Base-by-base conservation (phyloP, 2,113 vertebrate species). In the Lophochroa leadbeateri region DNA sequence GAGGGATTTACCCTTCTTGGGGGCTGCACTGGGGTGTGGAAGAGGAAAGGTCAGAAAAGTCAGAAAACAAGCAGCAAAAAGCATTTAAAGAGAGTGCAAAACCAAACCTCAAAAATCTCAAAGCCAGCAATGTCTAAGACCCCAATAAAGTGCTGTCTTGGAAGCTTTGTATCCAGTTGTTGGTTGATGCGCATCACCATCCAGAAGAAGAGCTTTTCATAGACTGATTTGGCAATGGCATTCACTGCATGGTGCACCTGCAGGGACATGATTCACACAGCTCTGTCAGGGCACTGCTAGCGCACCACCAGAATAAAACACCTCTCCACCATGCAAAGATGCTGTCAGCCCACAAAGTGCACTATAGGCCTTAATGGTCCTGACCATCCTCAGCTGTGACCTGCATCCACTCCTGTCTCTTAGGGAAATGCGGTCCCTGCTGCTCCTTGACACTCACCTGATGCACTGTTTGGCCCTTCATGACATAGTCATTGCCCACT, bases 121-220 rank as follows among this genome's bases (percentile, higher is more conserved):
- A 98, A 98, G 55, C 98, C 98, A 27, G 98, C 98, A 7, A 98
- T 98, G 70, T 98, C 98, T 23, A 98, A 64, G 41, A 98, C 98
- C 0, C 98, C 98, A 74, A 98, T 98, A 13, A 98, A 98, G 47
- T 98, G 97, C 47, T 98, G 98, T n/a, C 98, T 94, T 0, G 98
- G 96, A 4, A 98, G 93, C 55, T 96, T 98, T 0, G 98, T 98
- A 10, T 98, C 98, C 93, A 98, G 97, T 10, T 98, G 98, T 37
- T 98, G 96, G 87, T 98, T 98, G 79, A 98, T 98, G 28, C 97
- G 96, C 0, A 91, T 25, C 7, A 98, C 98, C 98, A 98, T 98
- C 98, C 98, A 98, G 64, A 98, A 35, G 93, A 98, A 98, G 29
- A 98, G 53, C 9, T 98, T 98, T 47, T 98, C 98, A 4, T 98